A percentile compares a stretch with the other conserved stretches of the same genome.
These are phyloP conservation scores for Polypterus senegalus DNA, from an alignment of 2,113 vertebrate species.

Conservation along the genomic window DNA sequence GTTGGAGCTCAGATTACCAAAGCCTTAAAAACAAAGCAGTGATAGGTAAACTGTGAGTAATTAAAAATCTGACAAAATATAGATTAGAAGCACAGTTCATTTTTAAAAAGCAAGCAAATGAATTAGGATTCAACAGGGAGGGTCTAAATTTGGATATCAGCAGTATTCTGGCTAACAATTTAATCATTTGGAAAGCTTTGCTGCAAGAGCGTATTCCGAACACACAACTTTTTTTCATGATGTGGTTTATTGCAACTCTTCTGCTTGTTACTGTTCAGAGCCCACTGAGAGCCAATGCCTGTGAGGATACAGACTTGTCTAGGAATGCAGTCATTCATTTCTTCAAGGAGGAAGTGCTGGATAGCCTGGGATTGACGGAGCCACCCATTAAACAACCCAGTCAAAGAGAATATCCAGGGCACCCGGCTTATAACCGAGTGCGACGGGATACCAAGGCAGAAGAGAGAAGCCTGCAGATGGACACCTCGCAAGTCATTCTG, in stretches of 20 bases:
- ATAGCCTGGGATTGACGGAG: conserved; percentile 32
- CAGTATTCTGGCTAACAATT: conserved; percentile 37
- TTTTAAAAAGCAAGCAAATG: too few species aligned
- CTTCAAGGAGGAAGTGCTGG: conserved; percentile 36
- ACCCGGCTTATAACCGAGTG: conserved; percentile 18
- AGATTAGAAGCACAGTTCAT: too few species aligned
- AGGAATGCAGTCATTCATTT: conserved; percentile 31
- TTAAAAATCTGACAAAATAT: too few species aligned
- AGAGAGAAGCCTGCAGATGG: conserved; percentile 22
- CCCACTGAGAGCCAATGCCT: conserved; percentile 23
- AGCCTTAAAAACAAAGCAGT: too few species aligned
- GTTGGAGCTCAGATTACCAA: too few species aligned
- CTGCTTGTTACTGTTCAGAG: conserved; percentile 22
- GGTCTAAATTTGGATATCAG: conserved; percentile 16
- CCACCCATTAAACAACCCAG: conserved; percentile 17
- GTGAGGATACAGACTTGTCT: conserved; percentile 23
- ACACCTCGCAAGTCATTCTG: conserved; percentile 63
- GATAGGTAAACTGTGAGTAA: too few species aligned
- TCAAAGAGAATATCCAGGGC: conserved; percentile 7
- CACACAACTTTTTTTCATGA: conserved; percentile 4
- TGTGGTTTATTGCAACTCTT: conserved; percentile 14
- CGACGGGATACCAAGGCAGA: conserved; percentile 17
- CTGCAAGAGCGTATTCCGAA: conserved; percentile 4
- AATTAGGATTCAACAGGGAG: too few species aligned
- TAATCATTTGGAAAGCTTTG: conserved; percentile 26